Evolutionary conservation across 2,113 vertebrate species (phyloP), one percentile per base, ranked within the genome.

Genomic region (Calyptommatus sinebrachiatus): DNA sequence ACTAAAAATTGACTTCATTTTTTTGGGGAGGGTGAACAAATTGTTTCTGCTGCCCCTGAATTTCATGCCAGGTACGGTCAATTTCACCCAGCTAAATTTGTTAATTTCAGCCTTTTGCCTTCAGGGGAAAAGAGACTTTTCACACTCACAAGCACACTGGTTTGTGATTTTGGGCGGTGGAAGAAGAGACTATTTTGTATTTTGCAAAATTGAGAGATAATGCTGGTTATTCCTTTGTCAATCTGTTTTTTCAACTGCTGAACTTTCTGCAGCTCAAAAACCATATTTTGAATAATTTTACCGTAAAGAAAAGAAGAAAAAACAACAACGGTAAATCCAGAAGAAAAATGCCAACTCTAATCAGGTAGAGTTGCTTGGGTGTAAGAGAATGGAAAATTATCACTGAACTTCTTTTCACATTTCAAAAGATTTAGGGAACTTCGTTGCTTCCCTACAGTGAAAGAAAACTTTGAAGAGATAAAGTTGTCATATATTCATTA

Each of bases 31-130:
- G 12, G 12, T 2, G 8, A 8, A 50, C 8, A 50, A 50, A 50
- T 71, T 46, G 26, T 1, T 60, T 12, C 45, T 66, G 72, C 12
- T 9, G 12, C 46, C 71, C 16, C 71, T 73, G 24, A 35, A 80
- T 80, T 79, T 80, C 78, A 73, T 29, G 45, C 61, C 14, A 10
- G n/a, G 8, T 21, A 26, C 65, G 41, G 69, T 79, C 69, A 66
- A 53, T 73, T 80, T 79, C 70, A 72, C 35, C n/a, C 26, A 35
- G 5, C 21, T 7, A 21, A 41, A 2, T 61, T 35, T 16, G 61
- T 41, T 53, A 26, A 66, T 31, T 50, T 53, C 46, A 73, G 18
- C 2, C 21, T 57, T 57, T 57, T 57, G 53, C 53, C 53, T 57
- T 53, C 10, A 14, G 16, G 20, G 21, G 31, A 21, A 29, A 22